Base-by-base conservation (phyloP, 2,113 vertebrate genomes). In the Micromys minutus region DNA sequence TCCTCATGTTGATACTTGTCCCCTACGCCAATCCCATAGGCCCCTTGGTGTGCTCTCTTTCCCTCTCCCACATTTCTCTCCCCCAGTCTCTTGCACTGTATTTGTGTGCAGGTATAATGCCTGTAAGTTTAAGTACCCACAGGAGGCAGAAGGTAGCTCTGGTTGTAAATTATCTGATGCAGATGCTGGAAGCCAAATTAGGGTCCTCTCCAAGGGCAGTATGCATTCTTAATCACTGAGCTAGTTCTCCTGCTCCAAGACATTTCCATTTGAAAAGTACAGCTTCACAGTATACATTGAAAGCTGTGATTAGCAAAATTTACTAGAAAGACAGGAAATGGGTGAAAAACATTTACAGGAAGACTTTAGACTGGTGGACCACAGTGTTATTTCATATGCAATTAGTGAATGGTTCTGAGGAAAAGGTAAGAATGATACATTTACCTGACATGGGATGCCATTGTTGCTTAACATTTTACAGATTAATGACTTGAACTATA, bases 11-110 rank as follows among this genome's bases (percentile, higher is more conserved):
- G 26, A 34, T 47, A 31, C 5, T 10, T 50, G 24, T 57, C 22
- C 2, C 29, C 9, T 16, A 5, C 3, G n/a, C 31, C 0, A 6
- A 0, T 10, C 1, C 55, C 3, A 21, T 72, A 12, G 8, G 17
- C 67, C n/a, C 5, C 74, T 42, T 59, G 79, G 21, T 59, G 17
- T 79, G 34, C 12, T 80, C 31, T n/a, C 11, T 57, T 7, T 21
- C 69, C 7, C n/a, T 72, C 19, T 15, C 17, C n/a, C 61, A 8
- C 61, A n/a, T n/a, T n/a, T 63, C 61, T 8, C 57, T 59, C 57
- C n/a, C n/a, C n/a, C n/a, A n/a, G n/a, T 22, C 59, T 61, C 55
- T 57, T 1, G 7, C 19, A 59, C 11, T 81, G 7, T 31, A 5
- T 83, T 3, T 84, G 26, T 63, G 8, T 47, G 39, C 9, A 34